Evolutionary conservation across 1,140 invertebrate species (phyloP).

Genomic region (Pseudomyrmex flavicornis): DNA sequence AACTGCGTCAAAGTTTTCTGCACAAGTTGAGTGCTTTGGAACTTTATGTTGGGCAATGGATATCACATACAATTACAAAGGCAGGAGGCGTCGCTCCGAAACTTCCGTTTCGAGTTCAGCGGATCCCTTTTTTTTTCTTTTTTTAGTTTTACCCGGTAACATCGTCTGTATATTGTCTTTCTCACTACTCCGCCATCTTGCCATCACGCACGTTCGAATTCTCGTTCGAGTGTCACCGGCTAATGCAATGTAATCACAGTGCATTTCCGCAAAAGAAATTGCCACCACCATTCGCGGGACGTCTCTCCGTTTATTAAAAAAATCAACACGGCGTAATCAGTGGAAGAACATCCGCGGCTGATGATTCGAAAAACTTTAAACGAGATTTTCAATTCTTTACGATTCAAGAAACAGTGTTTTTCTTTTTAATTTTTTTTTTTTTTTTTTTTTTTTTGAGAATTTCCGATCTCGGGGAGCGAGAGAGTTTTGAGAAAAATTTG

Average conservation of each 20-base stretch:
- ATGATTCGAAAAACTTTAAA: too few relatives aligned
- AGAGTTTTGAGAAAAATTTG: background rate
- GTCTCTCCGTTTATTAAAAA: too few relatives aligned
- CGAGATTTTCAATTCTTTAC: background rate
- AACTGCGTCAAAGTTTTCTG: slow-evolving; percentile 36
- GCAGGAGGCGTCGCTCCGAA: slow-evolving; percentile 1
- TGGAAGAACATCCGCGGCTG: too few relatives aligned
- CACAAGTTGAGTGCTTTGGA: slow-evolving; percentile 4
- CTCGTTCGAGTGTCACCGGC: background rate
- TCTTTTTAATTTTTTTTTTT: too few relatives aligned
- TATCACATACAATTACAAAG: slow-evolving; percentile 47
- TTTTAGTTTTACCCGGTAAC: background rate
- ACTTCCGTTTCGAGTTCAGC: slow-evolving; percentile 44
- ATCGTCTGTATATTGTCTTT: slow-evolving; percentile 2
- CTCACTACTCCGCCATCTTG: background rate
- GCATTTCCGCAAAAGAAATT: too few relatives aligned
- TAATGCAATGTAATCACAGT: too few relatives aligned
- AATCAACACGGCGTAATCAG: too few relatives aligned
- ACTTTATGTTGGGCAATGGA: slow-evolving; percentile 48
- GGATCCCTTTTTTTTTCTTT: background rate
- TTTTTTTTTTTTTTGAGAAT: too few relatives aligned
- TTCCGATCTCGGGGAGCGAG: too few relatives aligned
- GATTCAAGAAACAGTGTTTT: slow-evolving; percentile 9
- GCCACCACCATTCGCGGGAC: too few relatives aligned
- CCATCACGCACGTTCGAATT: background rate